phyloP scores from a whole-genome alignment of 2,797 vertebrate species.

The Synanceia verrucosa region DNA sequence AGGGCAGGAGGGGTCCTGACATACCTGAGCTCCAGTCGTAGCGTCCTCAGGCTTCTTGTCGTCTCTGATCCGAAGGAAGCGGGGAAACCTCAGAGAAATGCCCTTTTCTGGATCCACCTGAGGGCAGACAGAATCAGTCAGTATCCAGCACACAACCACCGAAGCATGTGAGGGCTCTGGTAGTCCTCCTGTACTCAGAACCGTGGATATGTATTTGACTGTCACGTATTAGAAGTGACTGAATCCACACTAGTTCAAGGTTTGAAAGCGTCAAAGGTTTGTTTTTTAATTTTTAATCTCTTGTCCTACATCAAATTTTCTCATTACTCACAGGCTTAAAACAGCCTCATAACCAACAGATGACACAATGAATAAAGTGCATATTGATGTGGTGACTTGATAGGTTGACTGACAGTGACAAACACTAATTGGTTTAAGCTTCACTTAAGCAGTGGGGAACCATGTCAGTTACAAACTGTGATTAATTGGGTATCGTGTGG shows the following conservation, averaged over 20 bases:
- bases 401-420: background rate
- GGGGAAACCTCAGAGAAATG: slow-evolving; percentile 92
- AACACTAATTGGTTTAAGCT: background rate
- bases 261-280: background rate
- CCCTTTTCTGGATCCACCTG: slow-evolving; percentile 92
- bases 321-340: background rate
- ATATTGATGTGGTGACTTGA: background rate
- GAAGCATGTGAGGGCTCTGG: background rate
- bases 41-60: slow-evolving; percentile 92
- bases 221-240: background rate
- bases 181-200: background rate
- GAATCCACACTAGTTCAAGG: background rate
- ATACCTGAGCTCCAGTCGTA: slow-evolving; percentile 88
- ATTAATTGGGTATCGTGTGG: background rate
- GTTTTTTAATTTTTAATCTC: background rate
- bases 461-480: background rate
- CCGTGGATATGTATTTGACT: background rate
- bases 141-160: background rate
- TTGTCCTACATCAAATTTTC: slow-evolving; percentile 10
- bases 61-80: slow-evolving; percentile 87
- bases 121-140: background rate
- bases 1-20: background rate
- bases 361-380: background rate
- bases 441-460: background rate
- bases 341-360: background rate